These are phyloP conservation scores for Porites cylindrica DNA, from an alignment of 92 coral and sea anemone species.

Conservation along the genomic window DNA sequence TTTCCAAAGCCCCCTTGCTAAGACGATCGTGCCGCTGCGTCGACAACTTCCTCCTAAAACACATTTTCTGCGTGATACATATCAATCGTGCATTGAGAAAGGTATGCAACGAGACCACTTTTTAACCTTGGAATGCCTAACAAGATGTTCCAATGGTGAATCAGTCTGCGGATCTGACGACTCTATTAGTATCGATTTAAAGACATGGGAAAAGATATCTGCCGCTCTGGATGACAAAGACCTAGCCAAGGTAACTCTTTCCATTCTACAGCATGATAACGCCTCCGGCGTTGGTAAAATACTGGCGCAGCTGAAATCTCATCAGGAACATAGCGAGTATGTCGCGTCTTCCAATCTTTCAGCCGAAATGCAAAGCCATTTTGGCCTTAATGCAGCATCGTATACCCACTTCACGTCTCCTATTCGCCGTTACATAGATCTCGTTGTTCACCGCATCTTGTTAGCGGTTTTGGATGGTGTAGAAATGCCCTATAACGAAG, in stretches of 20 bases:
- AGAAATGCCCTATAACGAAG: constrained; percentile 74
- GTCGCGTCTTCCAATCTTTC: constrained; percentile 71
- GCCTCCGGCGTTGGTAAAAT: constrained; percentile 53
- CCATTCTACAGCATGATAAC: constrained; percentile 44
- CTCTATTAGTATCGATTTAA: constrained; percentile 56
- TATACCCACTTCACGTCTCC: constrained; percentile 98
- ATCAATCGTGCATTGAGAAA: constrained; percentile 61
- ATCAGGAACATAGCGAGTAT: constrained; percentile 82
- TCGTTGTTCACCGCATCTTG: constrained; percentile 91
- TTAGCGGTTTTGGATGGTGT: constrained; percentile 69
- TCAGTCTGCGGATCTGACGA: constrained; percentile 19
- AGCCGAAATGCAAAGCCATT: constrained; percentile 71
- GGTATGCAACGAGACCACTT: constrained; percentile 63
- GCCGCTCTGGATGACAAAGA: constrained; percentile 81
- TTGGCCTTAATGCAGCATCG: constrained; percentile 71
- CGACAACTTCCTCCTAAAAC: constrained; percentile 87
- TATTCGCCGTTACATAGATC: constrained; percentile 90
- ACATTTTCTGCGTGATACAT: constrained; percentile 47
- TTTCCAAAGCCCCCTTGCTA: constrained; percentile 54
- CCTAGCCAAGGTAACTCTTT: constrained; percentile 59
- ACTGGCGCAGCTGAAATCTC: constrained; percentile 50
- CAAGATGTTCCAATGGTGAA: neutral
- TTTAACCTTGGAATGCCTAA: constrained; percentile 60
- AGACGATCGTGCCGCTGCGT: constrained; percentile 72
- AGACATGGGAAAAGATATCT: constrained; percentile 74